Base-by-base conservation (phyloP, 2,888 invertebrate species). In the Dicranocentrus wangi region DNA sequence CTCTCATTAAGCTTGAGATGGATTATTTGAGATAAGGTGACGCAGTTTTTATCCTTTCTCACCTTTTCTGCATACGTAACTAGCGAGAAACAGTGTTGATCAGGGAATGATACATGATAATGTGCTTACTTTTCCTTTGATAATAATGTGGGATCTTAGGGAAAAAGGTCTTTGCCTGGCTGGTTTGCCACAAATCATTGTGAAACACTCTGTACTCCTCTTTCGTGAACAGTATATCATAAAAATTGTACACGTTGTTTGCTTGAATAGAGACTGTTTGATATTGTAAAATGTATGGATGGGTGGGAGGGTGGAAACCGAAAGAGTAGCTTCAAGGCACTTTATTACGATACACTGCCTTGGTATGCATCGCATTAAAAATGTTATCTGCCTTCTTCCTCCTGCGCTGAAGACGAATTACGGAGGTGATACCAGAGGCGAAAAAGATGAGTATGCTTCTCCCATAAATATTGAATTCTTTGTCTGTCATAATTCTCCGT, bases 1-100 rank as follows among this genome's bases (percentile, higher is more conserved):
- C 60, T 47, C 76, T 77, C 76, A 77, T 77, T 77, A 77, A 69
- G 47, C 58, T 69, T 43, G 69, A 68, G 76, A 77, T 77, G 76
- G 76, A 77, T 77, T 77, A 77, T 68, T 68, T 43, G 27, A 68
- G 76, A 77, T 77, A 77, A 77, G 76, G 69, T 77, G 75, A 75
- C 75, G 75, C 75, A 66, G 66, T 65, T 75, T 73, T 75, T 75
- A 75, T 75, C 58, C 68, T 43, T 77, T 77, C 76, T 77, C 76
- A 77, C 76, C 76, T 75, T 58, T 47, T 68, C 68, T 76, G 65
- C 47, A 66, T 77, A 60, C 76, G 55, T 66, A n/a, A 51, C 7
- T 13, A 51, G n/a, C 3, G 27, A 47, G 13, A 25, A 39, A 42
- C 28, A 55, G 39, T 39, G 25, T 3, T 58, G 58, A 27, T 23